phyloP scores from a whole-genome alignment of 2,888 invertebrate species.

The Cerastis rubricosa region DNA sequence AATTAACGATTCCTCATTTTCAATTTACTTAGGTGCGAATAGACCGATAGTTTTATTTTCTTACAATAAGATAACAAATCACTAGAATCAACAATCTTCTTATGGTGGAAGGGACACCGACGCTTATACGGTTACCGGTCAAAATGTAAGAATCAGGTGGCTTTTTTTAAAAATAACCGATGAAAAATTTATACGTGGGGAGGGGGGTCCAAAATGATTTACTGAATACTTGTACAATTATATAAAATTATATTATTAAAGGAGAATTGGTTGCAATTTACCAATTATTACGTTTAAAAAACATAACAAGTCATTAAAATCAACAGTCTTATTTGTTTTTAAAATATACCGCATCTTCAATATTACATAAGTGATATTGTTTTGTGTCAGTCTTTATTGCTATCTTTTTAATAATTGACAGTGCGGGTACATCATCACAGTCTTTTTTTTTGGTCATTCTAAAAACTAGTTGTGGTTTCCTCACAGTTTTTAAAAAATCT shows the following conservation, averaged over 20 bases:
- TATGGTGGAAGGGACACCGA: too few species aligned
- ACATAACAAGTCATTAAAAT: not conserved
- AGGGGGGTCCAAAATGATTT: too few species aligned
- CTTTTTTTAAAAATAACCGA: too few species aligned
- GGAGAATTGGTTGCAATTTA: not conserved
- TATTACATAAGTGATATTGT: slow-evolving; percentile 11
- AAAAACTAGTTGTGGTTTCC: slow-evolving; percentile 20
- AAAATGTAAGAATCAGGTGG: too few species aligned
- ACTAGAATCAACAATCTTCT: too few species aligned
- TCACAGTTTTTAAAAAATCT: slow-evolving; percentile 14
- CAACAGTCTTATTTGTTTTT: not conserved
- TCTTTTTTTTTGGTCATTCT: slow-evolving; percentile 14
- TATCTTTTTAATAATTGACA: not conserved
- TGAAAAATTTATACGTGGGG: too few species aligned
- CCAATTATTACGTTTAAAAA: not conserved
- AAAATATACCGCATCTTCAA: slow-evolving; percentile 7
- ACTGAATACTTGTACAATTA: too few species aligned
- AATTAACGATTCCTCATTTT: too few species aligned
- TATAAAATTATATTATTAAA: not conserved
- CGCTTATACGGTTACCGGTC: too few species aligned
- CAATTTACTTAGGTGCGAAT: too few species aligned
- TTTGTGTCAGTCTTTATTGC: slow-evolving; percentile 3
- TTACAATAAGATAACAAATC: too few species aligned
- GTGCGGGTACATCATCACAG: slow-evolving; percentile 4
- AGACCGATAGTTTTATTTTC: too few species aligned